phyloP scores from a whole-genome alignment of 2,888 invertebrate species.

The Drosophila dives region DNA sequence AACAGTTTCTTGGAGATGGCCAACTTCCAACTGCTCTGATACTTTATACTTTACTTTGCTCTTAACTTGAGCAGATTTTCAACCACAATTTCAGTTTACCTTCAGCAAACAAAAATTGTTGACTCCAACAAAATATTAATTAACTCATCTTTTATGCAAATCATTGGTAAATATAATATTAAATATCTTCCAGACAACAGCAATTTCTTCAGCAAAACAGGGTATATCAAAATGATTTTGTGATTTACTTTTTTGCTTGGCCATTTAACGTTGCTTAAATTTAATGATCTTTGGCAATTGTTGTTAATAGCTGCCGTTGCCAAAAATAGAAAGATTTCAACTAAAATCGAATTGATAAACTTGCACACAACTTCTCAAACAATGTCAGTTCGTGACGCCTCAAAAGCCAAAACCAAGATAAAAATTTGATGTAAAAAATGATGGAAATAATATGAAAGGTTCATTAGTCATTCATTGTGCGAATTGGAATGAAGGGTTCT shows the following conservation, averaged over 20 bases:
- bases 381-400: constrained; percentile 13
- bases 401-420: constrained; percentile 11
- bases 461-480: constrained; percentile 67
- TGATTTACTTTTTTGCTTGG: constrained; percentile 57
- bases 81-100: not conserved
- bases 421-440: constrained; percentile 42
- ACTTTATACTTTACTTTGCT: constrained; percentile 11
- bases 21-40: constrained; percentile 1
- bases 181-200: not conserved
- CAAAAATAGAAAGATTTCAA: constrained; percentile 5
- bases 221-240: constrained; percentile 50
- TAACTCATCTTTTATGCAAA: not conserved
- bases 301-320: constrained; percentile 6
- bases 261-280: constrained; percentile 44
- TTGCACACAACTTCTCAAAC: constrained; percentile 11
- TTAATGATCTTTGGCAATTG: constrained; percentile 71
- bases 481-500: not conserved
- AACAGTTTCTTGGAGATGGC: not conserved
- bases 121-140: not conserved
- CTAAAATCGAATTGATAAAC: not conserved
- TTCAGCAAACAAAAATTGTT: not conserved
- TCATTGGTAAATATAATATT: not conserved
- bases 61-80: not conserved
- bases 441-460: constrained; percentile 16
- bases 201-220: not conserved